These are phyloP conservation scores for Hyles vespertilio DNA, from an alignment of 1,140 invertebrate species.

Conservation along the genomic window DNA sequence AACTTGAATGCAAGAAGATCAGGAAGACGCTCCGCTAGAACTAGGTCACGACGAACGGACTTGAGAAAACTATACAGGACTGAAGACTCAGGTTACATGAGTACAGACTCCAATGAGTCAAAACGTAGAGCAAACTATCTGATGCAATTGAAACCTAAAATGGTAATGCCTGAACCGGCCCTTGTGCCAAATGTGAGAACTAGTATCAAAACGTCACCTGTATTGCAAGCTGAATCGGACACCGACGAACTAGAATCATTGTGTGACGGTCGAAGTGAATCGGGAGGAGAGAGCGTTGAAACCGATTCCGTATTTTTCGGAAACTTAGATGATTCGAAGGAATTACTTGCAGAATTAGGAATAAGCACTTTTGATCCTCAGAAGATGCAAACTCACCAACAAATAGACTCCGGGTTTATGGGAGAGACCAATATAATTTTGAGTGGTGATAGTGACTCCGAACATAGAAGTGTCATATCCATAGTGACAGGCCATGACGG, in stretches of 20 bases:
- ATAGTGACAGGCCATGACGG: slow-evolving; percentile 59
- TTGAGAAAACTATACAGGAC: slow-evolving; percentile 65
- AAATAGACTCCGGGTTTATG: slow-evolving; percentile 64
- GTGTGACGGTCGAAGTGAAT: slow-evolving; percentile 86
- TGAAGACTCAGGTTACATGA: slow-evolving; percentile 83
- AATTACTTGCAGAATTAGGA: slow-evolving; percentile 54
- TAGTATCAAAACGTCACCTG: slow-evolving; percentile 27
- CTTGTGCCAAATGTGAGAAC: slow-evolving; percentile 24
- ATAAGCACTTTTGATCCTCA: slow-evolving; percentile 37
- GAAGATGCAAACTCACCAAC: slow-evolving; percentile 39
- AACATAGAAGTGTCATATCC: slow-evolving; percentile 68
- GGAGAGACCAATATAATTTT: slow-evolving; percentile 65
- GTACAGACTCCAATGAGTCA: slow-evolving; percentile 80
- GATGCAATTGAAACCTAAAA: slow-evolving; percentile 63
- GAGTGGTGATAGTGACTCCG: slow-evolving; percentile 68
- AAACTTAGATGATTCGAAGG: slow-evolving; percentile 75
- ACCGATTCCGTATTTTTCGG: slow-evolving; percentile 90
- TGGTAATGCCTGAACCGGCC: slow-evolving; percentile 32
- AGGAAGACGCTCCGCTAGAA: slow-evolving; percentile 54
- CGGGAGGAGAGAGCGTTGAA: slow-evolving; percentile 88
- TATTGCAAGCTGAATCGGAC: slow-evolving; percentile 58
- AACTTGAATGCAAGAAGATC: slow-evolving; percentile 57
- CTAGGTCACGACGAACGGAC: slow-evolving; percentile 60
- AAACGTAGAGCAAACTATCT: slow-evolving; percentile 63
- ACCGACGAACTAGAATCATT: slow-evolving; percentile 69